Percentiles rank a stretch among this genome's conserved stretches.
Evolutionary conservation across 1,140 invertebrate species (phyloP).

Genomic region (Lepidostoma basale): DNA sequence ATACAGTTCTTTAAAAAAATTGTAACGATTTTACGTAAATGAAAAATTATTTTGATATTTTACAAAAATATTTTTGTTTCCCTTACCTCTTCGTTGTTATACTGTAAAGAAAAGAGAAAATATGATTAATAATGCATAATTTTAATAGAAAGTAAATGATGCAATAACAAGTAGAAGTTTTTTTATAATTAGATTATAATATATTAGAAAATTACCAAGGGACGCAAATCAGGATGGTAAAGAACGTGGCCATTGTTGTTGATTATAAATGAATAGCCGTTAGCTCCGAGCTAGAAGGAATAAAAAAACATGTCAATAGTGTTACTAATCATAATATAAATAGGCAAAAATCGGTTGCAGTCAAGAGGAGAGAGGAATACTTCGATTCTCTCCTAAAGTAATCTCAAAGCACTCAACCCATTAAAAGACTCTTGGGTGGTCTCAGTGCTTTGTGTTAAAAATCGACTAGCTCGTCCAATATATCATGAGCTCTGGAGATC

Average conservation of each 20-base stretch:
- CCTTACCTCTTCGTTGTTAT: conserved; percentile 61
- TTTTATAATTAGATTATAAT: background rate
- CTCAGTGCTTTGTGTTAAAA: too few relatives aligned
- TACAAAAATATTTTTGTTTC: background rate
- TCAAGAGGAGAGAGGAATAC: too few relatives aligned
- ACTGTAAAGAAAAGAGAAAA: conserved; percentile 50
- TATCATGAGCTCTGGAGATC: too few relatives aligned
- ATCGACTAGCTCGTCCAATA: too few relatives aligned
- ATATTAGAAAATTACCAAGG: conserved; percentile 68
- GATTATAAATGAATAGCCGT: conserved; percentile 95
- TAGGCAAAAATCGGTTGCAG: too few relatives aligned
- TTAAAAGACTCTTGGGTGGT: too few relatives aligned
- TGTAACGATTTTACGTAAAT: too few relatives aligned
- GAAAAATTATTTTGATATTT: conserved; percentile 2
- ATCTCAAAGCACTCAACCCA: too few relatives aligned
- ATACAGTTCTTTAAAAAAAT: too few relatives aligned
- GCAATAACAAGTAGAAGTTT: background rate
- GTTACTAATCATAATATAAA: too few relatives aligned
- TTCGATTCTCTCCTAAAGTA: too few relatives aligned
- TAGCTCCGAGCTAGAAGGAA: conserved; percentile 87
- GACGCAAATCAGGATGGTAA: conserved; percentile 96
- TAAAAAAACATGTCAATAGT: too few relatives aligned
- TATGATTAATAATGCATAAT: conserved; percentile 19
- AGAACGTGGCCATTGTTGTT: conserved; percentile 97
- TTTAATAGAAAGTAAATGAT: background rate